Evolutionary conservation across 2,797 vertebrate species (phyloP).

Genomic region (Simalia tracyae): DNA sequence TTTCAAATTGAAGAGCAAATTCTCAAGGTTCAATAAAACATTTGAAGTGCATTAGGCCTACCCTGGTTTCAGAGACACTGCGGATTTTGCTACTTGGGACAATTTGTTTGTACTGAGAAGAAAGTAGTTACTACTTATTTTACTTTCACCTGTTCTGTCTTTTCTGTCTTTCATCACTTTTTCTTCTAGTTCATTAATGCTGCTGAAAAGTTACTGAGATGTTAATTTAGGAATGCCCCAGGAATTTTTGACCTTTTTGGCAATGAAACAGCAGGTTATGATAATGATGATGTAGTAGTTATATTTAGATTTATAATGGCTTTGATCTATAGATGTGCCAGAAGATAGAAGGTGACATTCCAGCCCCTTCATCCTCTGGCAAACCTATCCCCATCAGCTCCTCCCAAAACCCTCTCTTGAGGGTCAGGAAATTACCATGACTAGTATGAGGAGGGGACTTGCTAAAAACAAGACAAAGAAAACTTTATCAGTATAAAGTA

Average conservation of each 20-base stretch:
- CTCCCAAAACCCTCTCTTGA: not conserved
- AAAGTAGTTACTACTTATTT: not conserved
- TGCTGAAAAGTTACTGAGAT: not conserved
- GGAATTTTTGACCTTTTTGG: not conserved
- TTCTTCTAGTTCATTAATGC: not conserved
- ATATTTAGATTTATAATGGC: slow-evolving; percentile 3
- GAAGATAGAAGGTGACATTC: not conserved
- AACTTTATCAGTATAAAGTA: not conserved
- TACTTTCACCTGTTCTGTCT: not conserved
- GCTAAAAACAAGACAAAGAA: not conserved
- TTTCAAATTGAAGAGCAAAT: slow-evolving; percentile 59
- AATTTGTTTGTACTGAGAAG: not conserved
- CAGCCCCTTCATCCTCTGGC: not conserved
- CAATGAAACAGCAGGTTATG: not conserved
- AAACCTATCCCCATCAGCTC: not conserved
- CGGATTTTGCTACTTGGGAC: slow-evolving; percentile 32
- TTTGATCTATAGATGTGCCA: not conserved
- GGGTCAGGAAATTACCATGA: not conserved
- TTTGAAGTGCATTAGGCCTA: slow-evolving; percentile 43
- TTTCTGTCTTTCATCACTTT: not conserved
- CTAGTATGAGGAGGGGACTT: not conserved
- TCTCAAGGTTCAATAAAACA: slow-evolving; percentile 47
- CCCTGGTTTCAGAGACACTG: slow-evolving; percentile 22
- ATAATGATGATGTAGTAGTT: not conserved
- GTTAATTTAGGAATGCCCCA: slow-evolving; percentile 2